Evolutionary conservation across 1,140 invertebrate species (phyloP), one percentile per base, ranked within the genome.

Genomic region (Belonocnema kinseyi): DNA sequence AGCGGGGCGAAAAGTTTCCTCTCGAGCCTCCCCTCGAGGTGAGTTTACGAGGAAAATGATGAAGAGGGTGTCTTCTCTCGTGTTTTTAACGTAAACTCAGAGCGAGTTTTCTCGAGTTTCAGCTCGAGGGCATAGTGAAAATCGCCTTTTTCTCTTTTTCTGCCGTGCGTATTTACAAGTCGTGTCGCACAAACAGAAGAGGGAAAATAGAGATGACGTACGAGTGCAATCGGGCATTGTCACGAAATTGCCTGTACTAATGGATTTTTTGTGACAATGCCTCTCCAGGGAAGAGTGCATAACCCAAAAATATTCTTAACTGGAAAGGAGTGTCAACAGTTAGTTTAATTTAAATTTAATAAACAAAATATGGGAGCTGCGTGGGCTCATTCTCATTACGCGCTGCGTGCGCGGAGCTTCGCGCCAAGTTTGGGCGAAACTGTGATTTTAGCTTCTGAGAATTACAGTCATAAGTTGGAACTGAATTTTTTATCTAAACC

Each of bases 11-110:
- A 76, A 82, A 83, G 73, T 83, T 86, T 82, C 82, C 80, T 84
- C 77, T 80, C 75, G 73, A 79, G 78, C 77, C 77, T 75, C 52
- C 77, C 78, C 78, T 79, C 80, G 81, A 79, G 76, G 79, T 84
- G 79, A 81, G 84, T 88, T 87, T 86, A 84, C 82, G 85, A 84
- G 85, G 81, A 54, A 85, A 80, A 80, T 82, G 83, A 86, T 80
- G 80, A 81, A 87, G 82, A 80, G 85, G 77, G 74, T 79, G 77
- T 82, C 80, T 76, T 72, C 61, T 74, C 78, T 82, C 75, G 56
- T 79, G 77, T 82, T 81, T 77, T 72, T 66, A 61, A 76, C 53
- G 46, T 51, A 58, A 77, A 76, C 54, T 73, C 51, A 75, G 74
- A 58, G 77, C 74, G 66, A 75, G n/a, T 54, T 71, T 46, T 54